These are phyloP conservation scores for Cyphomyrus discorhynchus DNA, from an alignment of 2,113 vertebrate species.

Conservation along the genomic window DNA sequence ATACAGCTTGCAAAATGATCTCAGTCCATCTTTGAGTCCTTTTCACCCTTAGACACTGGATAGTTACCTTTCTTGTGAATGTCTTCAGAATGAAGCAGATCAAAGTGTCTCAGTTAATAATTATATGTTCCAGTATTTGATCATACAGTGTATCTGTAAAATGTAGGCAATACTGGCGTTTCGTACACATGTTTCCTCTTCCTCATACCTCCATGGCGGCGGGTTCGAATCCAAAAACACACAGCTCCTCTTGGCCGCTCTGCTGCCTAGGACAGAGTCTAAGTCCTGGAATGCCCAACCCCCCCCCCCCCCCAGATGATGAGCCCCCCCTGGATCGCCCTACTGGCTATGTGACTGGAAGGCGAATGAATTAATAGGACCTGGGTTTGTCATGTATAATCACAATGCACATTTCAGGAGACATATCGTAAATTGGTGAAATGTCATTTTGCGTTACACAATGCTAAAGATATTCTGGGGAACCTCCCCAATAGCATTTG, in stretches of 20 bases:
- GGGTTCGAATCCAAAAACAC: neutral
- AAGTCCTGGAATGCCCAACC: neutral
- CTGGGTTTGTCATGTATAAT: neutral
- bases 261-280: neutral
- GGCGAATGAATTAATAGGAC: neutral
- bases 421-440: neutral
- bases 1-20: neutral
- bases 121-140: neutral
- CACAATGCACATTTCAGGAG: neutral
- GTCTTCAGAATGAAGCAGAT: neutral
- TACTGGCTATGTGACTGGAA: neutral
- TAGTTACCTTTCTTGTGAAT: neutral
- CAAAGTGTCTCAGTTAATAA: neutral
- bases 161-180: neutral
- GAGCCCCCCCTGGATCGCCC: neutral
- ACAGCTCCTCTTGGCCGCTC: neutral
- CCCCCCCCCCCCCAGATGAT: neutral
- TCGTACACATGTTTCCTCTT: neutral
- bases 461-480: neutral
- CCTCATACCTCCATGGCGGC: neutral
- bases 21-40: slow-evolving; percentile 1
- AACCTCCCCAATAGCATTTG: neutral
- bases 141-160: neutral
- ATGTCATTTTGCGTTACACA: neutral
- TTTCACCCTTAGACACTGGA: neutral